phyloP scores from a whole-genome alignment of 2,113 vertebrate genomes.

The Colinus virginianus region DNA sequence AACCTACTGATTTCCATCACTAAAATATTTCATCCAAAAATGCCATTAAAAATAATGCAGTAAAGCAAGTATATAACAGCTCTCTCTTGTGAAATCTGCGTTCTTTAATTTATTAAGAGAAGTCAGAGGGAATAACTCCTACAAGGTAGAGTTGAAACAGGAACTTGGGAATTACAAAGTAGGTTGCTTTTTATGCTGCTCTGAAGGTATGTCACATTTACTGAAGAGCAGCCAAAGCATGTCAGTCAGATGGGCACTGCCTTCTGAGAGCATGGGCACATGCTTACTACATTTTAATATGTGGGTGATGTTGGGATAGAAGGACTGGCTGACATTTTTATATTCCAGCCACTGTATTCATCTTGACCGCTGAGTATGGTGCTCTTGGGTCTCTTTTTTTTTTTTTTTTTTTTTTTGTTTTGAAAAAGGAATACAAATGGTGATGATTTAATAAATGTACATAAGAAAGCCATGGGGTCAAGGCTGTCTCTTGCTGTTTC shows the following conservation, averaged over 20 bases:
- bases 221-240: neutral
- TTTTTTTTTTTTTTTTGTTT: neutral
- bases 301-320: neutral
- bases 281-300: slow-evolving; percentile 24
- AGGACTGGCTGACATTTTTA: slow-evolving; percentile 22
- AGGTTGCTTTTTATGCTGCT: neutral
- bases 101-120: neutral
- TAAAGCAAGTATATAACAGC: neutral
- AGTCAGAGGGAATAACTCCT: neutral
- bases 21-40: neutral
- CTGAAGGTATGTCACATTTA: neutral
- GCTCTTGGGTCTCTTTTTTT: neutral
- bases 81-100: neutral
- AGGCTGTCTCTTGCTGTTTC: neutral
- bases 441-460: neutral
- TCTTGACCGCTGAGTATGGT: neutral
- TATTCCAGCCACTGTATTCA: slow-evolving; percentile 32
- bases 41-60: neutral
- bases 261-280: neutral
- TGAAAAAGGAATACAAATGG: neutral
- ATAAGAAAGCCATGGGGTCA: neutral
- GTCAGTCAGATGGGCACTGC: neutral
- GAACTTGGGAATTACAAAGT: neutral
- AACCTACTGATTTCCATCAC: neutral
- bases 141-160: neutral